Evolutionary conservation across 2,797 vertebrate species (phyloP).

Genomic region (Hipposideros larvatus): DNA sequence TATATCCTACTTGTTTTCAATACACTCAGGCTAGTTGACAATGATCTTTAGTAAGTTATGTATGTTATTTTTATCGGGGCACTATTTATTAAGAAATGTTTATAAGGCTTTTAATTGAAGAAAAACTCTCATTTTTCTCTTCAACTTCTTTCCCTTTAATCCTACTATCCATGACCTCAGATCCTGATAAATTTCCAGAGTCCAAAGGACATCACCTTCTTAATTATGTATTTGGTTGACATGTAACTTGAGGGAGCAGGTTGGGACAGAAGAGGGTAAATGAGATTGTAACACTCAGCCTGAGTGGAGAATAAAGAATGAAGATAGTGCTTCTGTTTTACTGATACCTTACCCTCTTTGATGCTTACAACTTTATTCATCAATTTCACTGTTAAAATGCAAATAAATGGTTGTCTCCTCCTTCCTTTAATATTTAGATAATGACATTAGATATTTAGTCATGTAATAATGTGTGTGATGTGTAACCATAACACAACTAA

Average conservation of each 20-base stretch:
- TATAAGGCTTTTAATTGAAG: background rate
- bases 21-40: background rate
- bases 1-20: background rate
- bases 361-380: background rate
- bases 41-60: background rate
- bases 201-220: background rate
- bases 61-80: background rate
- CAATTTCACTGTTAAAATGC: background rate
- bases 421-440: background rate
- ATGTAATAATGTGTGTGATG: background rate
- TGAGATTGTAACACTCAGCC: background rate
- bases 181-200: background rate
- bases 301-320: background rate
- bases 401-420: background rate
- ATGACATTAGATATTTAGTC: background rate
- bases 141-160: background rate
- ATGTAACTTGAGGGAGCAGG: background rate
- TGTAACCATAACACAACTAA: background rate
- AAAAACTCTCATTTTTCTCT: background rate
- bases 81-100: background rate
- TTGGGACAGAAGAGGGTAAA: background rate
- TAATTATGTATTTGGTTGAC: background rate
- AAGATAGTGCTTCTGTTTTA: background rate
- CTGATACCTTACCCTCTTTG: background rate
- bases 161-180: background rate